Base-by-base conservation (phyloP, 2,113 vertebrate genomes). In the Aphyosemion australe region DNA sequence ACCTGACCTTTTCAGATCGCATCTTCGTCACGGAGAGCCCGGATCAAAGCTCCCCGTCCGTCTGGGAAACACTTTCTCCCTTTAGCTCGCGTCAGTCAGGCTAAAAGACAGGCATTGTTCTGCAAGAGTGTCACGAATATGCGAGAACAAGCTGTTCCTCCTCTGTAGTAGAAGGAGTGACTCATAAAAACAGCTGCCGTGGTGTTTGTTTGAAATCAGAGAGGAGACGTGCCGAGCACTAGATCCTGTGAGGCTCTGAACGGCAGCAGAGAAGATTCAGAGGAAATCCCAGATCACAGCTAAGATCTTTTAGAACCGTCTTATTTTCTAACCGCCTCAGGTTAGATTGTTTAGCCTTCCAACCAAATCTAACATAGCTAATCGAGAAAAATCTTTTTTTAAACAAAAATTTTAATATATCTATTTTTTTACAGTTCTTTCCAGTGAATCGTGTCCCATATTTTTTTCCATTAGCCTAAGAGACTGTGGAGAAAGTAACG, bases 121-220 rank as follows among this genome's bases (percentile, higher is more conserved):
- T 71, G 62, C 15, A 0, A 14, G 26, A 52, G 61, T 65, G 73
- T 76, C 61, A 52, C 20, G 16, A 48, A 15, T 50, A 4, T 47
- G 47, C 21, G 56, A 60, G 78, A 65, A 80, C 51, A 55, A 72
- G 65, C 67, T 66, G 84, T 61, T 79, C 48, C 16, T 48, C 12
- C 31, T 68, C 76, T 48, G 57, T 57, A 51, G 46, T 39, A 62
- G 59, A 70, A 72, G 72, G 37, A 76, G 70, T 71, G 74, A 84
- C 65, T 86, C 86, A 84, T 73, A 51, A 69, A 80, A 84, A 49
- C 76, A 86, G 76, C 81, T 82, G 81, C 76, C 50, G 58, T 20
- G 12, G 58, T 68, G 72, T 69, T 63, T 63, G 55, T 45, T 8
- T 57, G 56, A 54, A 65, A 64, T 61, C 45, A 78, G 61, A 71